Base-by-base conservation (phyloP, 2,888 invertebrate species). In the Thysanoteuthis rhombus region DNA sequence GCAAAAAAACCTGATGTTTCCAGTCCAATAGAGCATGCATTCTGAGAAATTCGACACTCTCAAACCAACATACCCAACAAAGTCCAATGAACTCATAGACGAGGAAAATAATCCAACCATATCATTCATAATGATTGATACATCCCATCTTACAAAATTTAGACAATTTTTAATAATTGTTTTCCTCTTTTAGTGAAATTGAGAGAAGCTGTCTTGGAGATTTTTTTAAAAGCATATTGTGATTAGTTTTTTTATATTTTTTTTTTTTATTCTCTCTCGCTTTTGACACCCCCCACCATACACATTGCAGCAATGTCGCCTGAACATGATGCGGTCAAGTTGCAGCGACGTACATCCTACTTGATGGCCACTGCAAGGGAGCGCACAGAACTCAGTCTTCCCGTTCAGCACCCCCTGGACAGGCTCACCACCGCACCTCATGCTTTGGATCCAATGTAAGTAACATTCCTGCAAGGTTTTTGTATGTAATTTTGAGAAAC, bases 281-380 rank as follows among this genome's bases (percentile, higher is more conserved):
- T n/a, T n/a, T n/a, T n/a, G n/a, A n/a, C n/a, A n/a, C 4, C n/a
- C 2, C 75, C 3, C 10, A 75, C 36, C 16, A 6, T 75, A 16
- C n/a, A 3, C 75, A 75, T 75, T 32, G 8, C 93, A 52, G 92
- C 40, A 12, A n/a, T 52, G 52, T 40, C 47, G 3, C 91, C 95
- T n/a, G 96, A 97, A 93, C 99, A 99, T 97, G 96, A 96, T 58
- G 98, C 99, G 39, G 95, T 95, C 92, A 96, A 96, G 93, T 94
- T 97, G 42, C 98, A 98, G 97, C 98, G 99, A 95, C 98, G 99
- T 95, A 98, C 99, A 95, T 99, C 99, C n/a, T 99, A 99, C 97
- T 97, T 99, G 95, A 98, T 98, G 97, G 99, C 99, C 91, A 99
- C 99, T 25, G 98, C 96, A 75, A 95, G 95, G 92, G 97, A 96